Conservation (phyloP, 2,113 vertebrate species). For the Ranitomeya imitator region DNA sequence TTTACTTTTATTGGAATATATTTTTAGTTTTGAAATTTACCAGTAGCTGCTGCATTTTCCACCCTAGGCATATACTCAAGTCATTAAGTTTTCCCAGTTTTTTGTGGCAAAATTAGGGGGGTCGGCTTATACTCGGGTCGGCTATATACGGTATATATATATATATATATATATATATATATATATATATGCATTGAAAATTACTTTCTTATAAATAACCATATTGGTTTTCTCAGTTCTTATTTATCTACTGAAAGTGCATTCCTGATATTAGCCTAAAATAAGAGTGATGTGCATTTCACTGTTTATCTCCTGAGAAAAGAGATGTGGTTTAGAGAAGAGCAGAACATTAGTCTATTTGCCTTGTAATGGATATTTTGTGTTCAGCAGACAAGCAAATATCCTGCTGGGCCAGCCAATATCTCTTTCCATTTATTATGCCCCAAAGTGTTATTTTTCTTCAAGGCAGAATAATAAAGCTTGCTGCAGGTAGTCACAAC, state of each 20-base stretch:
- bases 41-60: no score
- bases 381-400: conserved; percentile 51
- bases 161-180: no score
- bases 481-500: not conserved
- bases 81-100: no score
- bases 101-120: no score
- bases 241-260: not conserved
- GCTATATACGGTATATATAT: no score
- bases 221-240: not conserved
- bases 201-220: conserved; percentile 29
- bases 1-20: no score
- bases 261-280: conserved; percentile 35
- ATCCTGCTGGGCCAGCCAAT: conserved; percentile 51
- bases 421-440: conserved; percentile 44
- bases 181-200: not conserved
- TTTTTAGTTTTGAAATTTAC: no score
- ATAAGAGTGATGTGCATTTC: not conserved
- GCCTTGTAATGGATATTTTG: conserved; percentile 55
- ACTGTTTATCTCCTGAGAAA: conserved; percentile 31
- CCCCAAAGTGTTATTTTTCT: conserved; percentile 46
- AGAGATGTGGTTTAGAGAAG: conserved; percentile 27
- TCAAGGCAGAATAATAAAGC: conserved; percentile 20
- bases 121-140: no score
- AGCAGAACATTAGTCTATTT: conserved; percentile 55
- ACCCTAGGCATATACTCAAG: no score